Evolutionary conservation across 2,113 vertebrate species (phyloP), one percentile per base, ranked within the genome.

Genomic region (Corydoras maculifer): DNA sequence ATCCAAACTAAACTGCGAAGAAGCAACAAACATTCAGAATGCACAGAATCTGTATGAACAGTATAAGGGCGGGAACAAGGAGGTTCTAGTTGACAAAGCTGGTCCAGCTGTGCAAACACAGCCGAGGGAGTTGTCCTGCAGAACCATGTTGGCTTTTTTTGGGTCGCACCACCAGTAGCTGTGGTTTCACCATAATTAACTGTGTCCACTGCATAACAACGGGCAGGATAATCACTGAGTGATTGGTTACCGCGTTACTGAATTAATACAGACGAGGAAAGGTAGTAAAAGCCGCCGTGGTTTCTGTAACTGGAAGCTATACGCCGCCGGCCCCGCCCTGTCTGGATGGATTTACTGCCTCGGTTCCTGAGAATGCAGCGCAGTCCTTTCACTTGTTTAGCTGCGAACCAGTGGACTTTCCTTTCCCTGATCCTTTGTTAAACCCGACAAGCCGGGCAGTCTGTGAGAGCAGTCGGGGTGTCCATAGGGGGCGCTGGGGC

Each of bases 61-160:
- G 79, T 50, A 64, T 49, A 72, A 70, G 75, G 76, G 78, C 75
- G 70, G 79, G 77, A 87, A 79, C 80, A 78, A 81, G 77, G 62
- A 78, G 78, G 65, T 82, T 72, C 63, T 31, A 75, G 25, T 74
- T 82, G 80, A 82, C 79, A 85, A 87, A 88, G 83, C 79, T 75
- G 30, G 61, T 15, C 70, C 88, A 91, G 88, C 89, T 90, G 88
- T 86, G 81, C 84, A 88, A 89, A 89, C 88, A 89, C 18, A 10
- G 69, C 69, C 5, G 25, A 72, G 84, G 86, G 86, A 86, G 85
- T 83, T 67, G 84, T 84, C 84, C 80, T 82, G 74, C 74, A 66
- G 18, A 78, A 72, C 68, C 55, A 69, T 78, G 82, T 79, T 86
- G 80, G 85, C 79, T 77, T 81, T 43, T 49, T 73, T 69, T 50